Conservation (phyloP, 35 echinoderm and acorn worm species). For the Strongylocentrotus purpuratus region DNA sequence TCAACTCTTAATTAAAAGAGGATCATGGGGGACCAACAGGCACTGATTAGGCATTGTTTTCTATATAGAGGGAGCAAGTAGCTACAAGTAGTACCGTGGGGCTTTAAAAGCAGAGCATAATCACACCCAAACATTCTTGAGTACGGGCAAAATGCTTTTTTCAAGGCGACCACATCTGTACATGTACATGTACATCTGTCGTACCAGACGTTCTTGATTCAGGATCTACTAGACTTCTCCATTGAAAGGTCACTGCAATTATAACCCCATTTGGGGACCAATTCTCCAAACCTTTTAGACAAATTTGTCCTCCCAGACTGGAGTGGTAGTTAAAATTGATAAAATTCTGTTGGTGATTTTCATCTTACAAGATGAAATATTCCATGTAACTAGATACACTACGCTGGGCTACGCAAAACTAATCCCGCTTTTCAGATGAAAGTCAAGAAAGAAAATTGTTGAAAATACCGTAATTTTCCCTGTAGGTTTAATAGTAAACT, state of each 20-base stretch:
- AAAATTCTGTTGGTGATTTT: not conserved
- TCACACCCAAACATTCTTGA: too few species aligned
- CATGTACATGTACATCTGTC: not conserved
- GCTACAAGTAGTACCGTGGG: too few species aligned
- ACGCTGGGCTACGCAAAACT: not conserved
- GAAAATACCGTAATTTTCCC: not conserved
- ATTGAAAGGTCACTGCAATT: not conserved
- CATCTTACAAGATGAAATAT: not conserved
- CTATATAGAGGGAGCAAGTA: too few species aligned
- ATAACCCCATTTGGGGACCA: not conserved
- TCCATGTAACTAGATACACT: not conserved
- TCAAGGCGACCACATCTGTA: not conserved
- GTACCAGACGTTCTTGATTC: not conserved
- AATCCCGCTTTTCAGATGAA: not conserved
- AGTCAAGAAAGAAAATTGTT: not conserved
- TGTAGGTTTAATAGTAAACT: not conserved
- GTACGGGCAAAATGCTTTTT: not conserved
- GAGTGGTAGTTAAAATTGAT: not conserved
- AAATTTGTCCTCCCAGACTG: not conserved
- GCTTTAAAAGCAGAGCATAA: not conserved
- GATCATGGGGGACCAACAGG: too few species aligned
- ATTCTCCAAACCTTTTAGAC: constrained; percentile 17
- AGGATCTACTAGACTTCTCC: not conserved
- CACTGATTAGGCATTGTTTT: too few species aligned
- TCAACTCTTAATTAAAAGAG: too few species aligned